Percentiles rank a stretch among this genome's conserved stretches.
Conservation (phyloP, 1,140 invertebrate genomes). For the Pemphigus obesinymphae region DNA sequence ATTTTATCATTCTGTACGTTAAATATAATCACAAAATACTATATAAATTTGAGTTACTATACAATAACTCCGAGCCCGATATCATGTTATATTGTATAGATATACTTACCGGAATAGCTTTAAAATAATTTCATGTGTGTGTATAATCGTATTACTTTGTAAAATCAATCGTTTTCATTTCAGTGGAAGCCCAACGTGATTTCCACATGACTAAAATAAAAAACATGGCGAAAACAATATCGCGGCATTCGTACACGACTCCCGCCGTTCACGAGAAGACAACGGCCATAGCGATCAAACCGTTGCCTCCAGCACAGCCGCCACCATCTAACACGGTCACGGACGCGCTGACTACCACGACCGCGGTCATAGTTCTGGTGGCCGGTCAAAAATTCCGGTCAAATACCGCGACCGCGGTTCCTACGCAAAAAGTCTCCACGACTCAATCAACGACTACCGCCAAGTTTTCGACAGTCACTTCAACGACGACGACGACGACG, state of each 20-base stretch:
- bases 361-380: constrained; percentile 30
- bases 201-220: constrained; percentile 67
- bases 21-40: too few species aligned
- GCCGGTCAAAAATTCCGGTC: not conserved
- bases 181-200: constrained; percentile 83
- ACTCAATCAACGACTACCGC: too few species aligned
- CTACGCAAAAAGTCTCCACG: too few species aligned
- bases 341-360: constrained; percentile 45
- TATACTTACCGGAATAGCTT: too few species aligned
- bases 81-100: too few species aligned
- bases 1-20: too few species aligned
- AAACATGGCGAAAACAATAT: constrained; percentile 47
- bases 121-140: too few species aligned
- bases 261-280: not conserved
- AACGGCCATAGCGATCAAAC: constrained; percentile 7
- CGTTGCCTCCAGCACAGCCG: constrained; percentile 47
- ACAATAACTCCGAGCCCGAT: too few species aligned
- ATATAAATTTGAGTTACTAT: too few species aligned
- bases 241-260: not conserved
- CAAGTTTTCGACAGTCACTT: not conserved
- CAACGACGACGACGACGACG: constrained; percentile 46
- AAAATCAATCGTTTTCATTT: too few species aligned
- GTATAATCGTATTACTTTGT: too few species aligned
- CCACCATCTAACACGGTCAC: constrained; percentile 47
- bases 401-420: constrained; percentile 43